Evolutionary conservation across 2,113 vertebrate genomes (phyloP), one percentile per base, ranked within the genome.

Genomic region (Embiotoca jacksoni): DNA sequence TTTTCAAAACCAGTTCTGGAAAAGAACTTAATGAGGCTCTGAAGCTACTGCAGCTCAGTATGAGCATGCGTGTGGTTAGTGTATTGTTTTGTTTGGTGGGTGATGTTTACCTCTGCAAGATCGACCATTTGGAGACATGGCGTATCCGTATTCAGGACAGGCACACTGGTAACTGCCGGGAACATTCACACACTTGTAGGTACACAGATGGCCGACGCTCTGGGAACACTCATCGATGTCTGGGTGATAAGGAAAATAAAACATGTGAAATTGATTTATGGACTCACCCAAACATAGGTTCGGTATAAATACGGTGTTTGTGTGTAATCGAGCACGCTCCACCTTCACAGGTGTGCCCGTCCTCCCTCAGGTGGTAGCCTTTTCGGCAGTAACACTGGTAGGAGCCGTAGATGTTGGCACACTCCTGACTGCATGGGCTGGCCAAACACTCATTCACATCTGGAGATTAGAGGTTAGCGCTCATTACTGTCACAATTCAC

Each of bases 341-440:
- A 98, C 98, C 98, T 94, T 94, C 95, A 83, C 97, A 98, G 64
- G 95, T 94, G 64, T 96, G 94, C 1, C 96, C 95, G 0, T 99
- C 97, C 69, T 97, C 96, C 2, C 91, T 91, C 47, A 98, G 94
- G 92, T 96, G 93, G 95, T 96, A 98, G 16, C 98, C 98, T 82
- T 95, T 94, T 77, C 95, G 95, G 89, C 97, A 99, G 94, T 98
- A 98, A 83, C 98, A 99, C 92, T 98, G 97, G 89, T 97, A 99
- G 76, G 98, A 99, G 11, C 98, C 97, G 0, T 98, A 98, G 75
- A 97, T 85, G 58, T 99, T 99, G 91, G 96, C 96, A 30, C 97
- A 99, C 76, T 99, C 96, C 89, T 99, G 98, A 89, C 96, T 95
- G 94, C 98, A 99, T 7, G 96, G 96, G 75, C 83, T 95, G 53